These are phyloP conservation scores for Nemotelus nigrinus DNA, from an alignment of 2,888 invertebrate species.

Conservation along the genomic window DNA sequence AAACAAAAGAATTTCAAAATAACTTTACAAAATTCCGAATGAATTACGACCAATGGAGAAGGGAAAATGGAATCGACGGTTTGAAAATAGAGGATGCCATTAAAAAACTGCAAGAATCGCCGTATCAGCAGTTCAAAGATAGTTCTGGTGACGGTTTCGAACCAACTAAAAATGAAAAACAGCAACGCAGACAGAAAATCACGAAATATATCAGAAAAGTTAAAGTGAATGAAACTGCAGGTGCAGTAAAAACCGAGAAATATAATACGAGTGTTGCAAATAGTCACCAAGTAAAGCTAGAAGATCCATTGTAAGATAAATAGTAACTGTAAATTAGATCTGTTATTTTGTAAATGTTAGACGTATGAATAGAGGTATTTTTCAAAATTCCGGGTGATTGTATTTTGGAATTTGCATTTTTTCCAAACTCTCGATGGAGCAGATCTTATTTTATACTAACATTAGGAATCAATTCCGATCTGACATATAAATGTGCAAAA, in stretches of 20 bases:
- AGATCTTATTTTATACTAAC: too few species aligned
- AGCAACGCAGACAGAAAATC: constrained; percentile 58
- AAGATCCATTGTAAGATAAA: neutral
- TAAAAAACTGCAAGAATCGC: constrained; percentile 67
- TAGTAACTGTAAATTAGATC: neutral
- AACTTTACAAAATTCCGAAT: constrained; percentile 65
- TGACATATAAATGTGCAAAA: too few species aligned
- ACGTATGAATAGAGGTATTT: too few species aligned
- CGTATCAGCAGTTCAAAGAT: constrained; percentile 73
- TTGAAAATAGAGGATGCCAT: constrained; percentile 62
- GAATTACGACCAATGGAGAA: constrained; percentile 66
- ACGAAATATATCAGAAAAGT: constrained; percentile 63
- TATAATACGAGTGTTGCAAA: neutral
- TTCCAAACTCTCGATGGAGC: too few species aligned
- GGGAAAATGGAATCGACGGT: constrained; percentile 65
- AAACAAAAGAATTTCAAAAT: constrained; percentile 59
- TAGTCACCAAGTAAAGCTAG: neutral
- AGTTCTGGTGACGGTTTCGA: constrained; percentile 59
- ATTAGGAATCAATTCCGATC: too few species aligned
- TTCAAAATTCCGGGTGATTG: too few species aligned
- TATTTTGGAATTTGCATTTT: too few species aligned
- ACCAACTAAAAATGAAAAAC: constrained; percentile 57
- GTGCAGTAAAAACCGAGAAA: neutral
- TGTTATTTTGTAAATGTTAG: too few species aligned
- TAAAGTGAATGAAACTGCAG: constrained; percentile 55